A percentile compares a stretch with the other conserved stretches of the same genome.
Conservation (phyloP, 1,140 invertebrate species). For the Drosophila quadrilineata region DNA sequence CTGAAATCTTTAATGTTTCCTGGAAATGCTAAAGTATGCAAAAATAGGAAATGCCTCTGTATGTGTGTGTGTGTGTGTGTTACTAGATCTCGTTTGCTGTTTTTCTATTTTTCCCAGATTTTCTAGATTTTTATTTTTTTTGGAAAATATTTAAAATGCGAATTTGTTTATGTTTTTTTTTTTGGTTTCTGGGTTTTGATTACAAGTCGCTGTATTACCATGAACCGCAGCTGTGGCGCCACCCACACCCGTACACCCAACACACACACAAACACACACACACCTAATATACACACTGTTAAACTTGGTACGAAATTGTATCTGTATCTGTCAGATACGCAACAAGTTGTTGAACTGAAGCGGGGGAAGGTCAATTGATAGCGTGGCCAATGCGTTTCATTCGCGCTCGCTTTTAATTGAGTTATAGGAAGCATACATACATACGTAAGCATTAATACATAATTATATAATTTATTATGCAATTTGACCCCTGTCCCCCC, state of each 20-base stretch:
- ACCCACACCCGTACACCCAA: too few relatives aligned
- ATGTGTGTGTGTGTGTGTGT: not conserved
- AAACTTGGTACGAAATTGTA: not conserved
- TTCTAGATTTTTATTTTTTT: too few relatives aligned
- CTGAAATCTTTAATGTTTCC: conserved; percentile 54
- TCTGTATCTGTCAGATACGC: conserved; percentile 41
- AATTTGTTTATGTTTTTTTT: conserved; percentile 31
- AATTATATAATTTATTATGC: conserved; percentile 40
- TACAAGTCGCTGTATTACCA: conserved; percentile 31
- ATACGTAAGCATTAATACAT: not conserved
- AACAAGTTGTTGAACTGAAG: conserved; percentile 30
- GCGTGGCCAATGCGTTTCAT: conserved; percentile 34
- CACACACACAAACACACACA: conserved; percentile 30
- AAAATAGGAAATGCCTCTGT: not conserved
- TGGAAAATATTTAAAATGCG: conserved; percentile 9
- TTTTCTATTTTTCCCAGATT: conserved; percentile 6
- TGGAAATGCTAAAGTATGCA: conserved; percentile 58
- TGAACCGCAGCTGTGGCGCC: conserved; percentile 41
- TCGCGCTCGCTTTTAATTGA: conserved; percentile 23
- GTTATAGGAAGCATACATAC: conserved; percentile 23
- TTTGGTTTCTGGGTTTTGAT: conserved; percentile 17
- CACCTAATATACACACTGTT: not conserved
- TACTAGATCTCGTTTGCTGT: not conserved
- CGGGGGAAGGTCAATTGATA: conserved; percentile 41
- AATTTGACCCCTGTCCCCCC: conserved; percentile 24